Conservation (phyloP, 23 tunicate genomes). For the Trididemnum miniatum region DNA sequence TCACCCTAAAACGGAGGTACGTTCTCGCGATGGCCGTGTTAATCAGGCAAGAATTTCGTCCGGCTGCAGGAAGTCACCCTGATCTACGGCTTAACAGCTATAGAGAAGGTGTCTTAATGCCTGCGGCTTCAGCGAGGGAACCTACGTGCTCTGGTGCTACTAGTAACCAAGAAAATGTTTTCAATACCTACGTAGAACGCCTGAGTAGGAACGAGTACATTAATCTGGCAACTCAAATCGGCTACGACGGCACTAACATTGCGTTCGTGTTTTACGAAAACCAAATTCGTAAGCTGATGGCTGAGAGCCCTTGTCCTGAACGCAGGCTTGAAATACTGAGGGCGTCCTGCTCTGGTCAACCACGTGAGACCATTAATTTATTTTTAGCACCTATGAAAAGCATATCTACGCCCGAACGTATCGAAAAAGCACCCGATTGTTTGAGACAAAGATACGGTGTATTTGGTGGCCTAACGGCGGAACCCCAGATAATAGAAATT, state of each 20-base stretch:
- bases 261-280: constrained; percentile 14
- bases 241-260: constrained; percentile 11
- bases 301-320: neutral
- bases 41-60: no score
- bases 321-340: neutral
- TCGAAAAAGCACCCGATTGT: neutral
- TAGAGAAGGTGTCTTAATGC: no score
- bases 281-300: constrained; percentile 2
- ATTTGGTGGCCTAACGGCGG: neutral
- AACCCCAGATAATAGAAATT: neutral
- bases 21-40: no score
- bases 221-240: constrained; percentile 4
- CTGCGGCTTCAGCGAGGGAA: no score
- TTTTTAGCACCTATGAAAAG: constrained; percentile 6
- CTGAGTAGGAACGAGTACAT: constrained; percentile 7
- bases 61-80: no score
- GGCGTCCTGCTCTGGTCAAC: constrained; percentile 17
- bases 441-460: neutral
- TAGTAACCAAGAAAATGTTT: no score
- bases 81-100: no score
- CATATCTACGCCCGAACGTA: neutral
- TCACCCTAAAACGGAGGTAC: no score
- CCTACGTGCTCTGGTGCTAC: no score
- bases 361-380: neutral
- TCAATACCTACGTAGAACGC: no score